Evolutionary conservation across 35 echinoderm and acorn worm genomes (phyloP).

Genomic region (Stichopus chloronotus): DNA sequence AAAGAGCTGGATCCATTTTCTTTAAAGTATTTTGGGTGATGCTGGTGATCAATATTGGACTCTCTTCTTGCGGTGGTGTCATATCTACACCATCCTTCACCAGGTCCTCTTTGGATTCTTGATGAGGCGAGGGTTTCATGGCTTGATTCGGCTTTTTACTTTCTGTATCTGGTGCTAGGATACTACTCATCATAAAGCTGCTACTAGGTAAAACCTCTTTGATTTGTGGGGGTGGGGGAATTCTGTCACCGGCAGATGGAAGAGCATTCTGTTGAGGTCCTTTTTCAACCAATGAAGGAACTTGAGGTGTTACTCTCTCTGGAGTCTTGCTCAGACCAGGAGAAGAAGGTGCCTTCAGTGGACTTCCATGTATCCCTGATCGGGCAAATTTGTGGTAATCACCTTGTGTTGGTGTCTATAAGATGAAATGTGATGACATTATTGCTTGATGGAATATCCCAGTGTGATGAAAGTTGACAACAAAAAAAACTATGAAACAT

Average conservation of each 20-base stretch:
- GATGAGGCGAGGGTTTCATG: not conserved
- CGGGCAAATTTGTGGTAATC: not conserved
- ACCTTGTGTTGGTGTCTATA: slow-evolving; percentile 27
- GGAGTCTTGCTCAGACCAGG: slow-evolving; percentile 14
- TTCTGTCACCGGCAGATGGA: not conserved
- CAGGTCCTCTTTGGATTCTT: not conserved
- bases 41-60: not conserved
- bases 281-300: not conserved
- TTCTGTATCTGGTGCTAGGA: slow-evolving; percentile 32
- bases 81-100: not conserved
- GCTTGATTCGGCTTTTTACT: not conserved
- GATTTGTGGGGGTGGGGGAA: not conserved
- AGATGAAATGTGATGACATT: not conserved
- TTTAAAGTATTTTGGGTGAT: not conserved
- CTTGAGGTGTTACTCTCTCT: not conserved
- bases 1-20: not conserved
- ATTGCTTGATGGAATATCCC: too few species aligned
- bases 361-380: slow-evolving; percentile 13
- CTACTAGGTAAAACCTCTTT: not conserved
- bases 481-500: too few species aligned
- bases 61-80: not conserved
- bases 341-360: not conserved
- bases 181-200: slow-evolving; percentile 37
- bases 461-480: too few species aligned
- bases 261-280: not conserved